phyloP scores from a whole-genome alignment of 1,140 invertebrate species.

The Cecropterus lyciades region DNA sequence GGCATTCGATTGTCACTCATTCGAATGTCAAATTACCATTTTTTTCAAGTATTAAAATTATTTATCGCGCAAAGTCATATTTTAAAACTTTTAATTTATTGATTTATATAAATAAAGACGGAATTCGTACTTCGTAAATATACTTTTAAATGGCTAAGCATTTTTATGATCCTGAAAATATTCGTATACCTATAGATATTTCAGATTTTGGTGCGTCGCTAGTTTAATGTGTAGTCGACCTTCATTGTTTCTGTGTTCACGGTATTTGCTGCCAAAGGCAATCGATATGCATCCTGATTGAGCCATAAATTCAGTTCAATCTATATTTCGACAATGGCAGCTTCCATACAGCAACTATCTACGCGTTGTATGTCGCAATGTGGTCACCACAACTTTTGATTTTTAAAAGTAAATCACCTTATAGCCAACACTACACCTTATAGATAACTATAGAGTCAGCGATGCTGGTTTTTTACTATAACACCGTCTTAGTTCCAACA shows the following conservation, averaged over 20 bases:
- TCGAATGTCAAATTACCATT: too few relatives aligned
- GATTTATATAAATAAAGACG: too few relatives aligned
- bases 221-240: conserved; percentile 1
- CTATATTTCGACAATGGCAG: conserved; percentile 33
- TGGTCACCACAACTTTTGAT: neutral
- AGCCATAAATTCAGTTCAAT: conserved; percentile 31
- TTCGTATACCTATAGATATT: too few relatives aligned
- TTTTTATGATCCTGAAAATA: too few relatives aligned
- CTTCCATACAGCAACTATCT: conserved; percentile 2
- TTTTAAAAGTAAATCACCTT: neutral
- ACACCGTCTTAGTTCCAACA: too few relatives aligned
- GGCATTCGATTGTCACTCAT: too few relatives aligned
- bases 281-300: conserved; percentile 30
- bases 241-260: conserved; percentile 29
- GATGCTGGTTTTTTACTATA: too few relatives aligned
- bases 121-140: too few relatives aligned
- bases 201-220: neutral
- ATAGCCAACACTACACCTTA: neutral
- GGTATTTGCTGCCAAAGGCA: conserved; percentile 27
- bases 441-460: neutral
- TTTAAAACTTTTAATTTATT: too few relatives aligned
- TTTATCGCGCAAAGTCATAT: too few relatives aligned
- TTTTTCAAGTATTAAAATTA: too few relatives aligned
- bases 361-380: neutral
- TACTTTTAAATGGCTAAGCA: too few relatives aligned